Evolutionary conservation across 1,140 invertebrate species (phyloP).

Genomic region (Cotesia glomerata): DNA sequence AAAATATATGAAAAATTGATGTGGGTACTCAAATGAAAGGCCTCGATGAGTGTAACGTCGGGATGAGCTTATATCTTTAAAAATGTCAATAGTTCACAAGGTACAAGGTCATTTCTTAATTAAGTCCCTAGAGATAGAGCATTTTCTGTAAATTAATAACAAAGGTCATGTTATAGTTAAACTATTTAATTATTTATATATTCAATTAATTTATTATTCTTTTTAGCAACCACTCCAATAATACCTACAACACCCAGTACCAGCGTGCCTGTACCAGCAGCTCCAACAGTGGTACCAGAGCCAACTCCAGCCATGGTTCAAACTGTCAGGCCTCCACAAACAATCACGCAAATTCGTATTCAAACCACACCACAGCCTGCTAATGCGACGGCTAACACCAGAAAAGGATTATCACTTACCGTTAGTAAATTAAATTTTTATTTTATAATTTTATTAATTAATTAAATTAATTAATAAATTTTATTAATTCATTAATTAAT

Average conservation of each 20-base stretch:
- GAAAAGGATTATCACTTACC: slow-evolving; percentile 80
- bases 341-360: slow-evolving; percentile 66
- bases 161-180: no score
- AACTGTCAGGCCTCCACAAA: slow-evolving; percentile 60
- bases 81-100: no score
- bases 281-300: slow-evolving; percentile 52
- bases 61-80: no score
- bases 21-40: no score
- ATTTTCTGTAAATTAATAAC: no score
- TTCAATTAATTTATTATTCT: slow-evolving; percentile 14
- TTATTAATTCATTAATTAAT: slow-evolving; percentile 22
- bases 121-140: no score
- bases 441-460: slow-evolving; percentile 7
- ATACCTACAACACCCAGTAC: slow-evolving; percentile 50
- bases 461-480: slow-evolving; percentile 24
- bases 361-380: slow-evolving; percentile 62
- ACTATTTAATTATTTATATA: no score
- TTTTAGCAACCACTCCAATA: slow-evolving; percentile 51
- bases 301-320: slow-evolving; percentile 53
- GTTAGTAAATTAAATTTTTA: slow-evolving; percentile 61
- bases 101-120: no score
- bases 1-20: no score
- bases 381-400: slow-evolving; percentile 65
- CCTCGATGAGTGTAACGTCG: no score
- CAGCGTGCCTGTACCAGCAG: slow-evolving; percentile 48